Evolutionary conservation across 2,797 vertebrate species (phyloP), one percentile per base, ranked within the genome.

Genomic region (Hoplostethus atlanticus): DNA sequence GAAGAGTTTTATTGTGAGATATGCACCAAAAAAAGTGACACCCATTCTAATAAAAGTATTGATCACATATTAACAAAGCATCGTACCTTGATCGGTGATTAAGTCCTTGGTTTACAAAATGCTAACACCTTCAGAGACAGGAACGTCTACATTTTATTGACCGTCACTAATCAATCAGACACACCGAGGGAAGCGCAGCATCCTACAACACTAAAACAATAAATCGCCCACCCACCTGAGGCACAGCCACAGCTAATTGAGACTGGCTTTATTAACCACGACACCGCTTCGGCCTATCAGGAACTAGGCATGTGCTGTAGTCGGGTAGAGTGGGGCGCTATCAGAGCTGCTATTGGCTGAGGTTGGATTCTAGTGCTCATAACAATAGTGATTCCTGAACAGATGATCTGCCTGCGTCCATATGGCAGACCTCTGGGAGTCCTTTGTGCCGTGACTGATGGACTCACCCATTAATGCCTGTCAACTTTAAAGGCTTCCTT

Each of bases 391-490:
- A 25, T 42, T 53, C 69, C 63, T 83, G 83, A 92, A 71, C 89
- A 91, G 89, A 84, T 74, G 75, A 90, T 68, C 74, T 67, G 77
- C 40, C 74, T 67, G 77, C 40, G 64, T 82, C 92, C 94, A 94
- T 94, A 94, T 94, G 93, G 91, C 74, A 36, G 81, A 87, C 80
- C 91, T 87, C 76, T 55, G 76, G 83, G 88, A 69, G 80, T 74
- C 89, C 77, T 93, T 95, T 92, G 89, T 90, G 65, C 57, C 78
- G 68, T 89, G 92, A 93, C 84, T 91, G 92, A 93, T 91, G 88
- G 88, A 76, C 86, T 92, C 83, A 30, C 21, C 21, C 62, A 54
- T 83, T 84, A 82, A 85, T 76, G 80, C 66, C 75, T 82, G 85
- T 89, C 87, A 93, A 92, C 91, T 92, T 90, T 89, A 86, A 89